Conservation (phyloP, 2,888 invertebrate species). For the Galerucella pusilla region DNA sequence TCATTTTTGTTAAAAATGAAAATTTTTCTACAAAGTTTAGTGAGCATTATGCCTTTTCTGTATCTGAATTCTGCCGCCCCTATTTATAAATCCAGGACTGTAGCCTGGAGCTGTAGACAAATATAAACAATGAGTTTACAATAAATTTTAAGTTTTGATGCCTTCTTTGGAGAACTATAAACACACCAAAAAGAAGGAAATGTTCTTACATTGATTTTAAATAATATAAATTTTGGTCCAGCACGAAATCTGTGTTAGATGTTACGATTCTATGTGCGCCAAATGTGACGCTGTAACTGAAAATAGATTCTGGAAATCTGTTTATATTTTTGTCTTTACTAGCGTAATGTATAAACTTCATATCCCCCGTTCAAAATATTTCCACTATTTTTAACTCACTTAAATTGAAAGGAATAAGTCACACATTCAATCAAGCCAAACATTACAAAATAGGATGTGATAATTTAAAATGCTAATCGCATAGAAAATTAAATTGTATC, state of each 20-base stretch:
- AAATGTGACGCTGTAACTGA: conserved; percentile 12
- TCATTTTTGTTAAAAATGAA: no score
- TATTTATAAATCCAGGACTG: no score
- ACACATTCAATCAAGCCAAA: neutral
- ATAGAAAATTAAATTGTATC: neutral
- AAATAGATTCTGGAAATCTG: conserved; percentile 17
- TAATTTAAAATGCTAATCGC: neutral
- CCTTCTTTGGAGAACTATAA: no score
- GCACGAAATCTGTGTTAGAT: neutral
- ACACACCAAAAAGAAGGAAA: no score
- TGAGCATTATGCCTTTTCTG: no score
- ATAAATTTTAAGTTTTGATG: no score
- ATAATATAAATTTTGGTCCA: neutral
- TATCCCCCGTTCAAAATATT: neutral
- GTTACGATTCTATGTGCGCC: neutral
- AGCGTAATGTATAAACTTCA: conserved; percentile 12
- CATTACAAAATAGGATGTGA: neutral
- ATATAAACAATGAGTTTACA: no score
- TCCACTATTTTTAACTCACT: conserved; percentile 1
- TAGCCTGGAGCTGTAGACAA: no score
- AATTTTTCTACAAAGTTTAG: no score
- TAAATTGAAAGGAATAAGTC: neutral
- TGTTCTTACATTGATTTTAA: neutral
- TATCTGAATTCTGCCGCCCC: no score
- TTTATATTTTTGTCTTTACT: conserved; percentile 21